Evolutionary conservation across 1,140 invertebrate genomes (phyloP).

Genomic region (Diorhabda sublineata): DNA sequence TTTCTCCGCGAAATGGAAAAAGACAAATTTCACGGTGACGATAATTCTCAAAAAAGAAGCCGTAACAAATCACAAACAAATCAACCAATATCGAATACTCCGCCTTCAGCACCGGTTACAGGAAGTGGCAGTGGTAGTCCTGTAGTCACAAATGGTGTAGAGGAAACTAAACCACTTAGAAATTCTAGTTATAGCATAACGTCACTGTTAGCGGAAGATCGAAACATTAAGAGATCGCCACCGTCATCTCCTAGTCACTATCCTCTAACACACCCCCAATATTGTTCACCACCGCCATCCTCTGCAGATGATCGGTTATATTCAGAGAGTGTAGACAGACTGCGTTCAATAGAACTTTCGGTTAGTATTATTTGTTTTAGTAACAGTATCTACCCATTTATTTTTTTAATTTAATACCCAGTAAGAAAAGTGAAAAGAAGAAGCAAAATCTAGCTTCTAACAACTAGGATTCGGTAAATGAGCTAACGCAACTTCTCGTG

Average conservation of each 20-base stretch:
- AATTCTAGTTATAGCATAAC: slow-evolving; percentile 66
- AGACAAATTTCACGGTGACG: slow-evolving; percentile 33
- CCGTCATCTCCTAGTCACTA: slow-evolving; percentile 46
- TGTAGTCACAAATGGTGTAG: slow-evolving; percentile 27
- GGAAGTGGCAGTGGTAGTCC: slow-evolving; percentile 32
- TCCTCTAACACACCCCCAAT: slow-evolving; percentile 30
- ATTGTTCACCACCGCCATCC: slow-evolving; percentile 30
- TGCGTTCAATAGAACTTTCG: slow-evolving; percentile 45
- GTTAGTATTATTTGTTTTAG: slow-evolving; percentile 27
- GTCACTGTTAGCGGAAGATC: slow-evolving; percentile 59
- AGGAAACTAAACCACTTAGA: slow-evolving; percentile 34
- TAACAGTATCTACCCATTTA: no score
- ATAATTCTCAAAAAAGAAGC: slow-evolving; percentile 35
- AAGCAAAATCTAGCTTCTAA: no score
- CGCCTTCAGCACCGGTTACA: slow-evolving; percentile 19
- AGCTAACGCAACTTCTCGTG: no score
- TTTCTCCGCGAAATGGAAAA: slow-evolving; percentile 58
- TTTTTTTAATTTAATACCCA: no score
- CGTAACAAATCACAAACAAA: slow-evolving; percentile 45
- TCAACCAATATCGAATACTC: slow-evolving; percentile 21
- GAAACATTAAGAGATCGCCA: slow-evolving; percentile 34
- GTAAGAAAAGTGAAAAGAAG: no score
- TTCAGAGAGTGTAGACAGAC: slow-evolving; percentile 44
- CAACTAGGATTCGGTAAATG: no score
- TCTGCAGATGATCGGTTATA: slow-evolving; percentile 41